A percentile compares a stretch with the other conserved stretches of the same genome.
Conservation (phyloP, 2,113 vertebrate species). For the Plectropomus leopardus region DNA sequence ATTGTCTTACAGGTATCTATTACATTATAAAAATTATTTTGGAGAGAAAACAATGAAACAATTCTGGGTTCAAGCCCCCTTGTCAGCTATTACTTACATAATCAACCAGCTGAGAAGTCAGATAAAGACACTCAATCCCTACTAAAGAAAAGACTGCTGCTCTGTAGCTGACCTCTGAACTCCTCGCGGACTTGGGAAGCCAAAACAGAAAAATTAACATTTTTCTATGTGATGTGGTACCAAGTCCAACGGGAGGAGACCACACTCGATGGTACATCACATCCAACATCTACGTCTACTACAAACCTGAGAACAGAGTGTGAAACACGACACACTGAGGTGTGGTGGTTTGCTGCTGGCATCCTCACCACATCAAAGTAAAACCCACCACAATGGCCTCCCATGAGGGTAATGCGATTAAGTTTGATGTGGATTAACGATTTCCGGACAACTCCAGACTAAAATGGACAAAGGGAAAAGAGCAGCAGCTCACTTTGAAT, state of each 20-base stretch:
- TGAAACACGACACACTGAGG: constrained; percentile 63
- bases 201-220: neutral
- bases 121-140: neutral
- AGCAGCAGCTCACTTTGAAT: constrained; percentile 52
- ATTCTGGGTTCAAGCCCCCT: neutral
- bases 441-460: constrained; percentile 68
- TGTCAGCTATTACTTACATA: too few species aligned
- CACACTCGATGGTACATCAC: constrained; percentile 10
- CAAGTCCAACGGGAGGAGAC: neutral
- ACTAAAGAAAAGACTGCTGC: neutral
- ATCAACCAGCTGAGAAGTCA: neutral
- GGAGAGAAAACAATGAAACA: neutral
- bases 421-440: constrained; percentile 79
- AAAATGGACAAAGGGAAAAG: constrained; percentile 51
- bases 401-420: constrained; percentile 77
- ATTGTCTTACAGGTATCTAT: neutral
- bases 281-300: constrained; percentile 25
- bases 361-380: constrained; percentile 77
- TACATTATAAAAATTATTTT: neutral
- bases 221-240: neutral
- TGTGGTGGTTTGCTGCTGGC: constrained; percentile 61
- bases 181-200: neutral
- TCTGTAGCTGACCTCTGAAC: neutral
- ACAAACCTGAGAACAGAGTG: constrained; percentile 28
- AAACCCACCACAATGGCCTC: constrained; percentile 68